Conservation (phyloP, 2,113 vertebrate species). For the Rhinopomastus cyanomelas region DNA sequence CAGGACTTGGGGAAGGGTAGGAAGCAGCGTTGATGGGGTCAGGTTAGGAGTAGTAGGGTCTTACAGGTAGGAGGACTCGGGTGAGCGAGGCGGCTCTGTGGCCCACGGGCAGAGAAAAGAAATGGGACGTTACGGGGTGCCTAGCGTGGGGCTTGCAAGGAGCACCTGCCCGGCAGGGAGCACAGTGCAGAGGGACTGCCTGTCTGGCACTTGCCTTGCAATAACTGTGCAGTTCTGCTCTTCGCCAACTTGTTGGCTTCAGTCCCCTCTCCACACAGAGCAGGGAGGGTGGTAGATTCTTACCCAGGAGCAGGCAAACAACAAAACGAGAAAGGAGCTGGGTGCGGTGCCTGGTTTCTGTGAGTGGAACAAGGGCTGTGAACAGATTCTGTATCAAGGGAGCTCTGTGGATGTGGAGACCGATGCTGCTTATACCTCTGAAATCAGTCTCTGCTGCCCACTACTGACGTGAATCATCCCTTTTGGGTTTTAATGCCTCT, state of each 20-base stretch:
- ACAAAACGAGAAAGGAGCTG: not conserved
- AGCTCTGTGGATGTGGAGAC: not conserved
- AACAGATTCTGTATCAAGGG: not conserved
- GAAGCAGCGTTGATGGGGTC: not conserved
- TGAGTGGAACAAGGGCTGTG: not conserved
- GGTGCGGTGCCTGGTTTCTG: not conserved
- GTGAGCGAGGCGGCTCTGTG: not conserved
- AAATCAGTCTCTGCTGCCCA: not conserved
- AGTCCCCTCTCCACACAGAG: not conserved
- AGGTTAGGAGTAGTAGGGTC: not conserved
- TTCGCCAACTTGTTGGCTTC: not conserved
- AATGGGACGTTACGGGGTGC: accelerated
- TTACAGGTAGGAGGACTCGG: not conserved
- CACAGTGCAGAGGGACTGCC: not conserved
- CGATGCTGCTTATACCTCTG: not conserved
- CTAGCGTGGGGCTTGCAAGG: not conserved
- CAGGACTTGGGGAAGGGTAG: not conserved
- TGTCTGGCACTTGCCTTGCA: not conserved
- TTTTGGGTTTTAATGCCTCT: not conserved
- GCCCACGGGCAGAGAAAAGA: not conserved
- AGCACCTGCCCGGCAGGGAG: not conserved
- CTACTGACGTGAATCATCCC: not conserved
- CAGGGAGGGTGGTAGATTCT: not conserved
- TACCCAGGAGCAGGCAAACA: not conserved
- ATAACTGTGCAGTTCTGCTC: not conserved